Base-by-base conservation (phyloP, 2,888 invertebrate species). In the Diaphora mendica region DNA sequence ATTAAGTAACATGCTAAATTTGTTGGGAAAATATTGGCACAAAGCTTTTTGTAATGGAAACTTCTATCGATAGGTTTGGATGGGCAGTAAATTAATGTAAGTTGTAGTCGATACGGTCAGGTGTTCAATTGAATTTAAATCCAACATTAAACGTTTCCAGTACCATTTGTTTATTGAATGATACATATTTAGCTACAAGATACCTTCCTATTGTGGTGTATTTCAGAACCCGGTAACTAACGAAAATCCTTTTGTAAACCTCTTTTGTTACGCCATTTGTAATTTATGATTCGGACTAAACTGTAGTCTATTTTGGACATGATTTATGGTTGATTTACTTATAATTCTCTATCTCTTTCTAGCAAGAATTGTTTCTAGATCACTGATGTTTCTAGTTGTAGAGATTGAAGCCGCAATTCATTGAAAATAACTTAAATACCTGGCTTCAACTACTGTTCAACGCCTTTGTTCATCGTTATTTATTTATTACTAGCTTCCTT, bases 181-280 rank as follows among this genome's bases (percentile, higher is more conserved):
- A 51, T 15, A 33, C 9, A 30, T 7, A 35, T 44, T n/a, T 48
- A 44, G 26, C 4, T 30, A 67, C 44, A 7, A 26, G 26, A 44
- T 17, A 20, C 13, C 7, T 15, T 23, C 13, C 51, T 17, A 51
- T 68, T 68, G 68, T 68, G 68, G 2, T 23, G 11, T 51, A 8
- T 68, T 68, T 68, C 51, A 51, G 51, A 51, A 68, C 5, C 33
- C 55, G 23, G 68, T n/a, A 62, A 55, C 51, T 35, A 68, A 55
- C 17, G n/a, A 68, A 68, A n/a, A 51, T 68, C 35, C 68, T 33
- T 68, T 55, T 68, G 35, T 55, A 3, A 23, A 2, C 15, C 17
- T 26, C 67, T 51, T n/a, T 68, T 68, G 68, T 68, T 33, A 51
- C 33, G 30, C 68, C 68, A 35, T 30, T 68, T 26, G 68, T 68